Evolutionary conservation across 2,797 vertebrate genomes (phyloP), one percentile per base, ranked within the genome.

Genomic region (Tarsius wallacei): DNA sequence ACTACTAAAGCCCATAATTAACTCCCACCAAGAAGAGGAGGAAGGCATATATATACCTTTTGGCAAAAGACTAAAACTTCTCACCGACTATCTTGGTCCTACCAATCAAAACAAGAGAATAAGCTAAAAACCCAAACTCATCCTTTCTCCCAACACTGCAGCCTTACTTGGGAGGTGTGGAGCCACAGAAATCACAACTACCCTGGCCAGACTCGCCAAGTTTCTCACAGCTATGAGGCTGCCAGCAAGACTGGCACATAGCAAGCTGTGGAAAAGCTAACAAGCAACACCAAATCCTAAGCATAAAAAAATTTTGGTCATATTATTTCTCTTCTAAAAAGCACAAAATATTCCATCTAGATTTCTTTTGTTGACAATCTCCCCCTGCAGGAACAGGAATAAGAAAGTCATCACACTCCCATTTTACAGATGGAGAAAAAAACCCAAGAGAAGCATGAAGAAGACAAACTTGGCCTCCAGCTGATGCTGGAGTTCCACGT

Each of bases 221-320:
- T 73, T 93, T 97, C 96, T 96, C 97, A 93, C 91, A 95, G 97
- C 73, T 80, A 78, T 3, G 1, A 93, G 73, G 81, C 96, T 97
- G 97, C 98, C 98, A 98, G 85, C 76, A 97, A 96, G 94, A 97
- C 97, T 98, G 97, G 98, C 97, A 97, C 93, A 42, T 82, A 93
- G 90, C 76, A 91, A 96, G 95, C 47, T 61, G 87, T 7, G 81
- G 94, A 92, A 91, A 87, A 93, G 91, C 87, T 64, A 74, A 85
- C 68, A 73, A 96, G 97, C 71, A 93, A 53, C 93, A 96, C 90
- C 94, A 90, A 94, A 94, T 11, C 77, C 74, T 83, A 57, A 93
- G 96, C 95, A 94, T 53, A 61, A 78, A 88, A 94, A 89, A 94
- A 61, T 12, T 61, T 61, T 86, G 26, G 57, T 86, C 61, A 84